Conservation (phyloP, 2,888 invertebrate species). For the Azorinus chamasolen region DNA sequence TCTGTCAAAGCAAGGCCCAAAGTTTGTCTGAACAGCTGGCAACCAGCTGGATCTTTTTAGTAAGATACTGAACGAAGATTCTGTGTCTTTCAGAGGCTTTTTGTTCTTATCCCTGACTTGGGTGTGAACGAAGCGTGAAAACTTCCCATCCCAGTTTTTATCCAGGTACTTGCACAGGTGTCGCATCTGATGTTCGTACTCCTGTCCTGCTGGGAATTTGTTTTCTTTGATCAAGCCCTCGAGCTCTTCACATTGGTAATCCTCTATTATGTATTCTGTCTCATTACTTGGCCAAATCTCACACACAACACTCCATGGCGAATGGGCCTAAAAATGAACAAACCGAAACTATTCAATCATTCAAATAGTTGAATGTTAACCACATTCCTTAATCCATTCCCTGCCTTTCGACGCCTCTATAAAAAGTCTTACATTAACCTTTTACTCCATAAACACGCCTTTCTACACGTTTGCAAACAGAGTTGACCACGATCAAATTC, state of each 20-base stretch:
- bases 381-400: no score
- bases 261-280: constrained; percentile 69
- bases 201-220: constrained; percentile 22
- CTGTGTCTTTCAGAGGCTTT: constrained; percentile 61
- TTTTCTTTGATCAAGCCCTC: constrained; percentile 71
- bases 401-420: no score
- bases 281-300: constrained; percentile 69
- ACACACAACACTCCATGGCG: constrained; percentile 76
- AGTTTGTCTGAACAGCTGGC: constrained; percentile 70
- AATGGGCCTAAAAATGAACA: constrained; percentile 63
- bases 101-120: constrained; percentile 63
- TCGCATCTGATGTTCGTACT: constrained; percentile 76
- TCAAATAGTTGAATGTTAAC: not conserved
- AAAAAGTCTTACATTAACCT: no score
- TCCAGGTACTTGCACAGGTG: constrained; percentile 71
- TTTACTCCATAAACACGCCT: no score
- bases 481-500: no score
- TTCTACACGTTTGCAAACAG: no score
- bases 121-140: constrained; percentile 55
- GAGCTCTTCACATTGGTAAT: constrained; percentile 80
- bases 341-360: not conserved
- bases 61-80: constrained; percentile 79
- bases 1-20: constrained; percentile 25
- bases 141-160: constrained; percentile 71
- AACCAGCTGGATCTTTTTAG: constrained; percentile 77